Evolutionary conservation across 2,797 vertebrate species (phyloP).

Genomic region (Chaetodon trifasciatus): DNA sequence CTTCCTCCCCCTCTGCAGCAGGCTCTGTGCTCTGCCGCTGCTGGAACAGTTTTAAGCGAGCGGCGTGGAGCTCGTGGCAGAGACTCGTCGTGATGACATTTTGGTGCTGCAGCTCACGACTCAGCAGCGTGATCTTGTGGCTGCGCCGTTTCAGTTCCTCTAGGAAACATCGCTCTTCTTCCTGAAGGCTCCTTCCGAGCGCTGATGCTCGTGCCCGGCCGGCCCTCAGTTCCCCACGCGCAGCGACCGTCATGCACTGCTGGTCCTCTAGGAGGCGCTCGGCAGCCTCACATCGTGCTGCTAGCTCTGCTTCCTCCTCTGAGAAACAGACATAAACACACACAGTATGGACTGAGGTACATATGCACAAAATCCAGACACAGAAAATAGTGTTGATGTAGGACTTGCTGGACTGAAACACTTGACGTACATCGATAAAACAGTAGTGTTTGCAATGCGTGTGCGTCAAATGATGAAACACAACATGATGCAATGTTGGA

Average conservation of each 20-base stretch:
- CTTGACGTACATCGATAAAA: too few relatives aligned
- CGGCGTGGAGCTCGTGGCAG: slow-evolving; percentile 90
- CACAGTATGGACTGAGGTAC: neutral
- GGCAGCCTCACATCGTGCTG: slow-evolving; percentile 86
- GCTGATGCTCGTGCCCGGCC: slow-evolving; percentile 89
- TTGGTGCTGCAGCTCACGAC: slow-evolving; percentile 93
- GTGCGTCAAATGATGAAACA: too few relatives aligned
- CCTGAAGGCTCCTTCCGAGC: slow-evolving; percentile 89
- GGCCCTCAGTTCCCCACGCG: slow-evolving; percentile 89
- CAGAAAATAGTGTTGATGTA: neutral
- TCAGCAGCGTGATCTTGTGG: slow-evolving; percentile 92
- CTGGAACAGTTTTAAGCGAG: slow-evolving; percentile 88
- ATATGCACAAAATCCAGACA: neutral
- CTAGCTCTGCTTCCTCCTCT: slow-evolving; percentile 87
- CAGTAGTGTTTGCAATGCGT: too few relatives aligned
- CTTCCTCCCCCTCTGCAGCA: slow-evolving; percentile 50
- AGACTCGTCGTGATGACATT: slow-evolving; percentile 90
- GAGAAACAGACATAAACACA: slow-evolving; percentile 44
- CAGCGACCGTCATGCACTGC: slow-evolving; percentile 85
- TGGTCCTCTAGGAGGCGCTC: slow-evolving; percentile 90
- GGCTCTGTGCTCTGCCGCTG: slow-evolving; percentile 59
- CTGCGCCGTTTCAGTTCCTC: slow-evolving; percentile 94
- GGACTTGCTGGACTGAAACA: too few relatives aligned
- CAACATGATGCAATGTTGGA: too few relatives aligned
- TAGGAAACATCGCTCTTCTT: slow-evolving; percentile 92